Evolutionary conservation across 2,797 vertebrate genomes (phyloP), one percentile per base, ranked within the genome.

Genomic region (Sebastes goodei): DNA sequence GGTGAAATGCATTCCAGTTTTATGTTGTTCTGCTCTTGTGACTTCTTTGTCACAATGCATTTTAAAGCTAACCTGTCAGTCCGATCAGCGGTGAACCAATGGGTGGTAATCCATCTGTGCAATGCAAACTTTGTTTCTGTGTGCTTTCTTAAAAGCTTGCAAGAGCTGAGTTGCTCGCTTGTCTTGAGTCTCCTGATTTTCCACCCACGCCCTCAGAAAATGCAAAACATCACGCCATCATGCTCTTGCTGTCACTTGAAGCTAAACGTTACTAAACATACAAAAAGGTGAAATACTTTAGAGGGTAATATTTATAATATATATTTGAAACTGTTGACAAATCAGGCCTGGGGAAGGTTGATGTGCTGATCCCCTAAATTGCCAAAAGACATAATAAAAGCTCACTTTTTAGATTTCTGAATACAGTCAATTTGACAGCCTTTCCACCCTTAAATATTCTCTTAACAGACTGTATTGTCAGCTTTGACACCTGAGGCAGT

Each of bases 171-270:
- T 21, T 1, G 2, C 42, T 72, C 3, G n/a, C 20, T 56, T 68
- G 74, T 85, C 70, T 42, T 62, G 80, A 65, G n/a, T 55, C 14
- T 70, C 62, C 64, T 49, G 73, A 29, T 72, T 71, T 76, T 55
- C 59, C 32, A 42, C 23, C 20, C 23, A 71, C 72, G 3, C 23
- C 29, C 15, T 4, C 21, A 57, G 30, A 76, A 64, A 68, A 55
- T 2, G 2, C 2, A 12, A 33, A 10, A 20, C 23, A 60, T 23
- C 12, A 38, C 1, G 33, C 30, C 9, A 35, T 42, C 53, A 12
- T 14, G 59, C 38, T 60, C 72, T 1, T 46, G 23, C 21, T 35
- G 27, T 69, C 27, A 53, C 23, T 35, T 56, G 29, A 62, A 62
- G 17, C 15, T 15, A 12, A 42, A 74, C 3, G 6, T 9, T 21